Conservation (phyloP, 2,113 vertebrate genomes). For the Potamarius usumacintae region DNA sequence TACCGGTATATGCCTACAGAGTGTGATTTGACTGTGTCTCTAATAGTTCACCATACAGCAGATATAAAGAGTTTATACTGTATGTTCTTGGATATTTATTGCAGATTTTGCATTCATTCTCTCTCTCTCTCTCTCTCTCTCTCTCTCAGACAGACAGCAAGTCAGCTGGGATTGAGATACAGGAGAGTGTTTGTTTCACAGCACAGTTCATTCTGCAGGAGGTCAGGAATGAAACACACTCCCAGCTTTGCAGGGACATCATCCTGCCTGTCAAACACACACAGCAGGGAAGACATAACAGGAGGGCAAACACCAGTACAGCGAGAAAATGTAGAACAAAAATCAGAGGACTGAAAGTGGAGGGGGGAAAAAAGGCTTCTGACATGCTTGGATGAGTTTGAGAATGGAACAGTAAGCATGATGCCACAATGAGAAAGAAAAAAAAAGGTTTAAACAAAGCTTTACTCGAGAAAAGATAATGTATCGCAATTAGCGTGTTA, state of each 20-base stretch:
- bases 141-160: not conserved
- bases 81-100: not conserved
- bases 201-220: conserved; percentile 24
- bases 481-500: too few species aligned
- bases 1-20: too few species aligned
- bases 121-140: not conserved
- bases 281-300: conserved; percentile 7
- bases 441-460: not conserved
- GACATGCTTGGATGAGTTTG: not conserved
- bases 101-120: not conserved
- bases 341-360: not conserved
- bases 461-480: too few species aligned
- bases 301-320: not conserved
- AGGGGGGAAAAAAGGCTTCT: not conserved
- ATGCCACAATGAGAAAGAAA: not conserved
- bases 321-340: not conserved
- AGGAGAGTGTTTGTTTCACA: not conserved
- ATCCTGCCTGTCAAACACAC: conserved; percentile 28
- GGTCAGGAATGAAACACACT: conserved; percentile 25
- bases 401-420: not conserved
- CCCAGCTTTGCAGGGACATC: conserved; percentile 14
- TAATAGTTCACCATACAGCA: too few species aligned
- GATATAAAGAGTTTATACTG: too few species aligned
- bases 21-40: too few species aligned
- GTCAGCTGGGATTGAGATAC: conserved; percentile 28